phyloP scores from a whole-genome alignment of 2,888 invertebrate genomes.

The Apamea crenata region DNA sequence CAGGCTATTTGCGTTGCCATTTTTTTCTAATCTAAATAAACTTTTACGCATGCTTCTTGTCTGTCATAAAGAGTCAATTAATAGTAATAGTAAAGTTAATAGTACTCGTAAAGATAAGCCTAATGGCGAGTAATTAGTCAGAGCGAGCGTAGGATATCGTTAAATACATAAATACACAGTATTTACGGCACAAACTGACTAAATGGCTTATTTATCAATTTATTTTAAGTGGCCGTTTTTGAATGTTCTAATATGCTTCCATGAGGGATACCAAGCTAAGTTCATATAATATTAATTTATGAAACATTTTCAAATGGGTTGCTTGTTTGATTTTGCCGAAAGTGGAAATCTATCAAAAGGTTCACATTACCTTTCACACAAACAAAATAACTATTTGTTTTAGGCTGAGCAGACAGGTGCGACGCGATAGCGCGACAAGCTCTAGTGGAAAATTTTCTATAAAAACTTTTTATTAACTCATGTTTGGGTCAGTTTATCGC shows the following conservation, averaged over 20 bases:
- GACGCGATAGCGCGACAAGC: background rate
- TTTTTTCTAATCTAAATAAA: constrained; percentile 16
- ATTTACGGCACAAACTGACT: background rate
- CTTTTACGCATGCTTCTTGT: background rate
- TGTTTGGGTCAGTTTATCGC: too few relatives aligned
- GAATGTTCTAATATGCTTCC: background rate
- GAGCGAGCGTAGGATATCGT: constrained; percentile 12
- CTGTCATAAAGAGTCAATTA: constrained; percentile 21
- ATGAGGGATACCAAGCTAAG: background rate
- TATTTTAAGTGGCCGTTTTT: constrained; percentile 4
- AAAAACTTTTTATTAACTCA: background rate
- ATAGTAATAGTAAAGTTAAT: constrained; percentile 29
- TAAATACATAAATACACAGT: constrained; percentile 21
- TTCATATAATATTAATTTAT: background rate
- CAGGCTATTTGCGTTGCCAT: background rate
- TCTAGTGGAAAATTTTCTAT: background rate
- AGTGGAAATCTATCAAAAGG: background rate
- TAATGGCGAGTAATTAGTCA: constrained; percentile 34
- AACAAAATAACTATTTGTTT: background rate
- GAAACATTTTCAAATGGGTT: background rate
- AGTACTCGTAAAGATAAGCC: constrained; percentile 24
- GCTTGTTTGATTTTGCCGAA: background rate
- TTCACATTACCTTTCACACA: background rate
- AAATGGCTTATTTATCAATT: constrained; percentile 23
- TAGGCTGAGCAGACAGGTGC: background rate